Base-by-base conservation (phyloP, 2,113 vertebrate species). In the Upupa epops region DNA sequence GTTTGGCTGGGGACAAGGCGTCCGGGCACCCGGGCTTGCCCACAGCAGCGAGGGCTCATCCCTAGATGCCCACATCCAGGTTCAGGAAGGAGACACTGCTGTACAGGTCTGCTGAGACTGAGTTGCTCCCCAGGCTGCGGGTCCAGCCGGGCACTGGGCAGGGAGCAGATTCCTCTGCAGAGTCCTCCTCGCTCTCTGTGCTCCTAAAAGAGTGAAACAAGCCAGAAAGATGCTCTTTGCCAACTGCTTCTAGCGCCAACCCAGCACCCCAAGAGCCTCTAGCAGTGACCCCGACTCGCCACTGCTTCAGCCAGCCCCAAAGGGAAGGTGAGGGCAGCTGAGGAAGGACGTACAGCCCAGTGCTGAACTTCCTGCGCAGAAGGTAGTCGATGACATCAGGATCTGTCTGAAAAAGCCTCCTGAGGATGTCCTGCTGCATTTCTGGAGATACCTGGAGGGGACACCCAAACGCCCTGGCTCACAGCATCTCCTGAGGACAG, bases 381-480 rank as follows among this genome's bases (percentile, higher is more conserved):
- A 99, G 98, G 88, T 99, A 98, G 93, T 99, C 98, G 14, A 99
- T 98, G 90, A 99, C 98, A 70, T 99, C 99, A 0, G 99, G 98
- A 56, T 99, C 99, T 1, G 98, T 98, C 96, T 98, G 98, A 96
- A 99, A 98, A 36, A 99, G 97, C 90, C 98, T 98, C 97, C 98
- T 98, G 25, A 99, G 97, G 83, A 99, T 92, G 29, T 99, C 97
- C 46, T 95, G 96, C 79, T 99, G 99, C 92, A 97, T 95, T 70
- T 98, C 98, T 4, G 98, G 97, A 15, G 98, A 98, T 2, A 99
- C 98, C 99, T 99, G 93, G 12, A 74, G 5, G n/a, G 74, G 92
- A 48, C 0, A 45, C 49, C 54, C 1, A 2, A 51, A 51, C 54
- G 11, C 4, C 0, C 15, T 1, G 3, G 1, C 42, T 32, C 3